Conservation (phyloP, 2,113 vertebrate species). For the Lepisosteus osseus region DNA sequence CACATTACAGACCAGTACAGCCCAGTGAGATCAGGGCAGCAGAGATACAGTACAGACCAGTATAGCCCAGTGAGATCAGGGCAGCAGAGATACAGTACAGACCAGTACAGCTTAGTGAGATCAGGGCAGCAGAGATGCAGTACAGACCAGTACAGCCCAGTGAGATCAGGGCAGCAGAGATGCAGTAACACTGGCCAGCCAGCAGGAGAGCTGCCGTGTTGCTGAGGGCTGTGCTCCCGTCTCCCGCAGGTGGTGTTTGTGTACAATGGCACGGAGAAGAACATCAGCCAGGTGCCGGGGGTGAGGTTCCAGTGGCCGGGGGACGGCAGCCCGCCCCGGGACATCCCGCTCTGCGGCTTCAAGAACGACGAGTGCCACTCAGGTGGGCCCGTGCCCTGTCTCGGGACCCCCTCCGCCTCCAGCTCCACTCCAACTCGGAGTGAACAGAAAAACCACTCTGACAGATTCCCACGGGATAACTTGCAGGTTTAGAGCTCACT, state of each 20-base stretch:
- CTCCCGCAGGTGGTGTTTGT: conserved; percentile 71
- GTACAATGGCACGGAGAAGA: conserved; percentile 77
- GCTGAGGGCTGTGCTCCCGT: background rate
- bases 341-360: conserved; percentile 81
- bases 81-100: too few species aligned
- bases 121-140: too few species aligned
- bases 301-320: conserved; percentile 74
- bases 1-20: too few species aligned
- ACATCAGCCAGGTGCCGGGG: conserved; percentile 63
- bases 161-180: too few species aligned
- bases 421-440: background rate
- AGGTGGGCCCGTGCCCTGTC: conserved; percentile 53
- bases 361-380: conserved; percentile 58
- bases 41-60: too few species aligned
- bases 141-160: too few species aligned
- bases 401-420: conserved; percentile 56
- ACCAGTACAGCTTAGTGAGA: too few species aligned
- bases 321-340: conserved; percentile 60
- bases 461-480: too few species aligned
- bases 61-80: too few species aligned
- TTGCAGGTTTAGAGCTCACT: background rate
- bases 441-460: too few species aligned
- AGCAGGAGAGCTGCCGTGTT: background rate
- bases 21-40: too few species aligned
- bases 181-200: too few species aligned